These are phyloP conservation scores for Scelioninae gen. 1 DNA, from an alignment of 2,888 invertebrate species.

Conservation along the genomic window DNA sequence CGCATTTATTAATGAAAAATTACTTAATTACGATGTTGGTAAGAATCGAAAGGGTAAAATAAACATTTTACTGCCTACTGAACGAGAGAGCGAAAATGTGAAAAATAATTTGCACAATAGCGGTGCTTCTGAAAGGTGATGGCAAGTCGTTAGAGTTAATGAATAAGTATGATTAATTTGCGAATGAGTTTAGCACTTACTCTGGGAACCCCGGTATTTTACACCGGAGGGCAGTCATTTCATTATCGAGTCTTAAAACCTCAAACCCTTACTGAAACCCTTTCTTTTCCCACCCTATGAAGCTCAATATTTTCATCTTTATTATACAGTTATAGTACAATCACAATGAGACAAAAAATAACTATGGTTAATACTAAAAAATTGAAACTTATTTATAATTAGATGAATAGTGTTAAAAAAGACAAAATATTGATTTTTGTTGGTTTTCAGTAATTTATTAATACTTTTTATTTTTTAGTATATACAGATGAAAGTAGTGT, in stretches of 20 bases:
- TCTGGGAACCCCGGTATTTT: conserved; percentile 71
- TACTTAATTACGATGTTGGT: background rate
- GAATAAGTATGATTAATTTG: conserved; percentile 83
- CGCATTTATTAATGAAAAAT: background rate
- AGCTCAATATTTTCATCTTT: background rate
- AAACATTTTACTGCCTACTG: background rate
- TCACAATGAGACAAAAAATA: too few relatives aligned
- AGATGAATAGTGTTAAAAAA: too few relatives aligned
- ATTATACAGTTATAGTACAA: too few relatives aligned
- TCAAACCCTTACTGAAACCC: conserved; percentile 48
- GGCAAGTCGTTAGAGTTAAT: conserved; percentile 80
- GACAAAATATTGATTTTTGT: too few relatives aligned
- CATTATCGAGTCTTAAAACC: conserved; percentile 79
- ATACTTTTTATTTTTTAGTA: too few relatives aligned
- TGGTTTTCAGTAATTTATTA: too few relatives aligned
- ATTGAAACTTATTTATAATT: too few relatives aligned
- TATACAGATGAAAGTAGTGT: too few relatives aligned
- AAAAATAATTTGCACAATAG: conserved; percentile 1
- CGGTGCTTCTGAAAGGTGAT: conserved; percentile 56
- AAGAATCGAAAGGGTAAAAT: background rate
- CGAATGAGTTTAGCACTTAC: conserved; percentile 80
- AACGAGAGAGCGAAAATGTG: background rate
- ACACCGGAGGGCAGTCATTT: conserved; percentile 80
- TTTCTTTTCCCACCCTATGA: conserved; percentile 3
- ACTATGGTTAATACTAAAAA: too few relatives aligned